Evolutionary conservation across 2,113 vertebrate genomes (phyloP).

Genomic region (Cyphomyrus discorhynchus): DNA sequence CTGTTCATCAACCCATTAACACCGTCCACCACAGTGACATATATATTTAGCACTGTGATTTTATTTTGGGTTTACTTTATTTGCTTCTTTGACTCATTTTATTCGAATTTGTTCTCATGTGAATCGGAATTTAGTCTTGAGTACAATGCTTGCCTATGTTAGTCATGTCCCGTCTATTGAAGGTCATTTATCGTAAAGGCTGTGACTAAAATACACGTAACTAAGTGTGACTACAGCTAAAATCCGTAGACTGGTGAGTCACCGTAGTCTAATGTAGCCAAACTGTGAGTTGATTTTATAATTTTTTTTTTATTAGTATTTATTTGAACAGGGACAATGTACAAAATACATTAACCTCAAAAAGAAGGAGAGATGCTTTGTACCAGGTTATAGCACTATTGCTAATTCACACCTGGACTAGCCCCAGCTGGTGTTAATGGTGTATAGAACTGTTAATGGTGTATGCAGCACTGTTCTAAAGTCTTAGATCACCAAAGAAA

Average conservation of each 20-base stretch:
- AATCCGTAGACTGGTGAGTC: not conserved
- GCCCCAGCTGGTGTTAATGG: too few relatives aligned
- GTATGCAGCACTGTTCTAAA: not conserved
- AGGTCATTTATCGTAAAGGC: not conserved
- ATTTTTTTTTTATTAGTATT: too few relatives aligned
- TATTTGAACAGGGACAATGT: too few relatives aligned
- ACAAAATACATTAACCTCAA: too few relatives aligned
- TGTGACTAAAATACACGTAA: not conserved
- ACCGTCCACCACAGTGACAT: constrained; percentile 2
- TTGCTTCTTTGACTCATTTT: not conserved
- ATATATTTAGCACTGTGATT: constrained; percentile 3
- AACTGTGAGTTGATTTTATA: not conserved
- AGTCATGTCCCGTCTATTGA: not conserved
- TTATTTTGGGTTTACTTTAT: not conserved
- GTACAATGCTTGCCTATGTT: not conserved
- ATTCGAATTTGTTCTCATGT: not conserved
- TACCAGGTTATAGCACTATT: too few relatives aligned
- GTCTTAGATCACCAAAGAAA: not conserved
- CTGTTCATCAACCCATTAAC: not conserved
- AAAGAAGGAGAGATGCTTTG: too few relatives aligned
- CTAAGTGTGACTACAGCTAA: not conserved
- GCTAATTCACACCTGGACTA: too few relatives aligned
- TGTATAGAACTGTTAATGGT: too few relatives aligned
- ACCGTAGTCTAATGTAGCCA: not conserved
- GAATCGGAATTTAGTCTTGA: not conserved